These are phyloP conservation scores for Emesis furor DNA, from an alignment of 2,888 invertebrate species.

Conservation along the genomic window DNA sequence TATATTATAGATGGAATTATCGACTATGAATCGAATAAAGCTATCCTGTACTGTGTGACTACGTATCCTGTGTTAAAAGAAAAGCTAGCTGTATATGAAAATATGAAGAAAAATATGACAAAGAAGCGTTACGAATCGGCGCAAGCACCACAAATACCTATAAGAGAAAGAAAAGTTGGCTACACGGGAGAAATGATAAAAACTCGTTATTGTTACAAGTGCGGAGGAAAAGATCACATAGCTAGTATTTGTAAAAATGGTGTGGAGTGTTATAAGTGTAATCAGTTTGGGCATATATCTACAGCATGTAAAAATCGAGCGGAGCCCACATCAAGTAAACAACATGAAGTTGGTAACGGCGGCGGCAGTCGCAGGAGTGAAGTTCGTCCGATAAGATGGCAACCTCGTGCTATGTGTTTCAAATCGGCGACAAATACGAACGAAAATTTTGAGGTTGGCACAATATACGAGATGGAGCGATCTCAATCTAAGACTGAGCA, in stretches of 20 bases:
- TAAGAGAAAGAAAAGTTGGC: not conserved
- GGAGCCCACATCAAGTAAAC: conserved; percentile 9
- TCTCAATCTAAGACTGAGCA: not conserved
- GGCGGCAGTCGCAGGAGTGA: not conserved
- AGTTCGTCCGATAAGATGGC: conserved; percentile 32
- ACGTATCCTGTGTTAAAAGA: conserved; percentile 46
- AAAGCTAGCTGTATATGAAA: conserved; percentile 59
- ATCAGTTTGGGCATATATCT: conserved; percentile 58
- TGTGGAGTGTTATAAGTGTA: conserved; percentile 59
- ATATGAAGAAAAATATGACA: conserved; percentile 28
- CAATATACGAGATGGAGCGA: not conserved
- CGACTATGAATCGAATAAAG: conserved; percentile 14
- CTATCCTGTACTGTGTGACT: conserved; percentile 35
- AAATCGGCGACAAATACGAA: not conserved
- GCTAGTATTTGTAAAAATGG: conserved; percentile 36
- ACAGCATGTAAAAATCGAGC: conserved; percentile 19
- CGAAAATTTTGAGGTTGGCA: conserved; percentile 6
- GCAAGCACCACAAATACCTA: not conserved
- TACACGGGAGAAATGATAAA: not conserved
- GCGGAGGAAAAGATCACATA: conserved; percentile 28
- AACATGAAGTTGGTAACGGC: conserved; percentile 4
- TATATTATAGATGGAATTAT: too few relatives aligned
- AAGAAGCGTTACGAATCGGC: conserved; percentile 16
- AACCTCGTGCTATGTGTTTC: conserved; percentile 28
- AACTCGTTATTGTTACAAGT: conserved; percentile 11